Conservation (phyloP, 2,797 vertebrate species). For the Sciurus vulgaris region DNA sequence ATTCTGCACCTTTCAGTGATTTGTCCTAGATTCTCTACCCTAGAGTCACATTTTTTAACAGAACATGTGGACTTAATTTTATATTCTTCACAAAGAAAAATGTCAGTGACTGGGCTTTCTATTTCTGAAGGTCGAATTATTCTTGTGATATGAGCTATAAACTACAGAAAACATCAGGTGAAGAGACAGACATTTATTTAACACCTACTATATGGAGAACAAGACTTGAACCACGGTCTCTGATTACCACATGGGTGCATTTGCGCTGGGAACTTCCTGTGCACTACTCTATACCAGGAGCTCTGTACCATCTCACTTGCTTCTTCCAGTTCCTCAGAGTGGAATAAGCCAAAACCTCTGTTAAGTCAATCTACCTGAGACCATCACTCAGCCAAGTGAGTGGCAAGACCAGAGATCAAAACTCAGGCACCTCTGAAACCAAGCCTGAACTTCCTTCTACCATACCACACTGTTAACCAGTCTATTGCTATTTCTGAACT, state of each 20-base stretch:
- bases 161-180: neutral
- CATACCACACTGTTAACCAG: neutral
- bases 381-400: neutral
- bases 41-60: neutral
- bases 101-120: neutral
- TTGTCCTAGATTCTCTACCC: conserved; percentile 25
- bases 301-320: neutral
- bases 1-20: neutral
- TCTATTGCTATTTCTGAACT: neutral
- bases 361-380: neutral
- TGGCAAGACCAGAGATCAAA: neutral
- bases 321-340: neutral
- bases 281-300: neutral
- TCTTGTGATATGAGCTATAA: neutral
- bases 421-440: neutral
- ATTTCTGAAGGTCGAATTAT: conserved; percentile 46
- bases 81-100: conserved; percentile 56
- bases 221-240: too few species aligned
- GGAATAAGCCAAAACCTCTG: neutral
- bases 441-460: neutral
- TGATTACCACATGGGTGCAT: too few species aligned
- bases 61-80: conserved; percentile 59
- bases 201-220: neutral
- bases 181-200: conserved; percentile 26
- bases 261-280: too few species aligned